These are phyloP conservation scores for Synanceia verrucosa DNA, from an alignment of 2,797 vertebrate genomes.

Conservation along the genomic window DNA sequence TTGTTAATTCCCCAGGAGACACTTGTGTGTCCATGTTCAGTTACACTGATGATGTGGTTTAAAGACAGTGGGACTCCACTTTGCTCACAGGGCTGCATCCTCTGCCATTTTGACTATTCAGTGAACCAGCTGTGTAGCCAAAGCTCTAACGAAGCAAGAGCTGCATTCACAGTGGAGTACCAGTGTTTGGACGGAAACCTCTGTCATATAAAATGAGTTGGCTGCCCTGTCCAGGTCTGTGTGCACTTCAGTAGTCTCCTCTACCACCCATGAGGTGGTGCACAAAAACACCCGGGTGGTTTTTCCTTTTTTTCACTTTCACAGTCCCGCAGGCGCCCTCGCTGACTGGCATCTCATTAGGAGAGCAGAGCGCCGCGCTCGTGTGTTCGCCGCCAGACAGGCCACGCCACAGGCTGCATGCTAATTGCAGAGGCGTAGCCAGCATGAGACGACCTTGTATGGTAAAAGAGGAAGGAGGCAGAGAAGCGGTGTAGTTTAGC, in stretches of 20 bases:
- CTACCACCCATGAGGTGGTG: slow-evolving; percentile 53
- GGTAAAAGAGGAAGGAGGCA: slow-evolving; percentile 49
- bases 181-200: slow-evolving; percentile 25
- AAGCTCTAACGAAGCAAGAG: slow-evolving; percentile 6
- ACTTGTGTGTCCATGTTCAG: not conserved
- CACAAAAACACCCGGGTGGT: slow-evolving; percentile 44
- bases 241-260: slow-evolving; percentile 52
- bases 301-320: slow-evolving; percentile 31
- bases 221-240: slow-evolving; percentile 21
- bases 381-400: slow-evolving; percentile 73
- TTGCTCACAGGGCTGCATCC: not conserved
- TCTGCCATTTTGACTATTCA: not conserved
- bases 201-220: slow-evolving; percentile 45
- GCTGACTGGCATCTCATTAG: slow-evolving; percentile 80
- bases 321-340: slow-evolving; percentile 54
- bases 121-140: not conserved
- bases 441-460: slow-evolving; percentile 74
- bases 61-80: not conserved
- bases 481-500: slow-evolving; percentile 57
- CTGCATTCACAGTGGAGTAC: slow-evolving; percentile 13
- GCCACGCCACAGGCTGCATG: slow-evolving; percentile 78
- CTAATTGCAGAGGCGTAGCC: slow-evolving; percentile 78
- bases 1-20: not conserved
- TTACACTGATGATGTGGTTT: not conserved
- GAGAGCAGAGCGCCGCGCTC: slow-evolving; percentile 55